Evolutionary conservation across 2,888 invertebrate species (phyloP), one percentile per base, ranked within the genome.

Genomic region (Ennomos fuscantarius): DNA sequence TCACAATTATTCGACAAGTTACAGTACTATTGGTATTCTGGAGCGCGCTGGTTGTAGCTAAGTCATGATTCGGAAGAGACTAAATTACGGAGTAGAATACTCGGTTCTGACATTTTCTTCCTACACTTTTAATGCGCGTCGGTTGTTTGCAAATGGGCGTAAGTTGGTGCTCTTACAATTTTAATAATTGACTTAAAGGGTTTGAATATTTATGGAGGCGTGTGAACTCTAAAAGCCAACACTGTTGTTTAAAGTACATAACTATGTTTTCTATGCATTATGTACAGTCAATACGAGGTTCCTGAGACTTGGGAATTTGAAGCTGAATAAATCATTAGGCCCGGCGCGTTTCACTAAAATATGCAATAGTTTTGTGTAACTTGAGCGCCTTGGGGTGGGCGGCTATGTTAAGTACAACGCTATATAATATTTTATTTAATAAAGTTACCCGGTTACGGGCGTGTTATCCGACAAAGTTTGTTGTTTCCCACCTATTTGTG

Each of bases 341-440:
- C 81, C 79, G 80, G 82, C 84, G 86, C 82, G 84, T 82, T 78
- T 76, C 78, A 82, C 85, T 91, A 84, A 90, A 91, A 87, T 90
- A 91, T 91, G 87, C 84, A 91, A 81, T 81, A 87, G 87, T 89
- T 89, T 89, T 88, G 86, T 89, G 84, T 89, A 87, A 88, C 81
- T 90, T 85, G 83, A 80, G 81, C 87, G 87, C 87, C 88, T 88
- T 79, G 74, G 76, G 76, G 79, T 77, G 78, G 76, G 68, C 65
- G 76, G 73, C 79, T 69, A 68, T 74, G 71, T 83, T 87, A 83
- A 88, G 84, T 85, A 82, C 77, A 69, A 63, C 72, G 73, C 77
- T 70, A 81, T 87, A 86, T 87, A 69, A 83, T 88, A 86, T 87
- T 88, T 87, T 89, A 89, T 90, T 87, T 79, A 87, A 86, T 88